Conservation (phyloP, 2,113 vertebrate species). For the Panurus biarmicus region DNA sequence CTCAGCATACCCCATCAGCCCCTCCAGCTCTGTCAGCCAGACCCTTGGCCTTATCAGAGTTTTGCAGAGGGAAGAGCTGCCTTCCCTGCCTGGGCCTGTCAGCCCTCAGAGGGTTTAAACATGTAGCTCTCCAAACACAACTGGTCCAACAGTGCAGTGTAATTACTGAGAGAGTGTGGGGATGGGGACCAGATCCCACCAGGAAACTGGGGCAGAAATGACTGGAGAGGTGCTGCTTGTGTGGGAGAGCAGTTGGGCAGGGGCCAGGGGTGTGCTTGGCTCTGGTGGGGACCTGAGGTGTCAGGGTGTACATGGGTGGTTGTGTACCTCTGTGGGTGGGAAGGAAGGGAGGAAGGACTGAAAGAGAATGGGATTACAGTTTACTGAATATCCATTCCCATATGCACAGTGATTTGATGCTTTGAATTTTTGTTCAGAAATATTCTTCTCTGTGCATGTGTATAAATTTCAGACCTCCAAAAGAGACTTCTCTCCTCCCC, state of each 20-base stretch:
- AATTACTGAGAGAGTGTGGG: neutral
- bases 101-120: neutral
- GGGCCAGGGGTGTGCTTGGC: rapidly evolving
- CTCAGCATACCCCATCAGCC: neutral
- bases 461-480: neutral
- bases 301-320: rapidly evolving
- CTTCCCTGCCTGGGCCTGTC: neutral
- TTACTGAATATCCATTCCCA: neutral
- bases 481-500: rapidly evolving
- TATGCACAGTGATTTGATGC: neutral
- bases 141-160: neutral
- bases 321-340: neutral
- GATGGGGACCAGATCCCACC: neutral
- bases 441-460: neutral
- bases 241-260: neutral
- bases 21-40: neutral
- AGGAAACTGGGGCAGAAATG: neutral
- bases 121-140: neutral
- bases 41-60: neutral
- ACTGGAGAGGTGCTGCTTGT: neutral
- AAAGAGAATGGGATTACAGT: neutral
- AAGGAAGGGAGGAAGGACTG: neutral
- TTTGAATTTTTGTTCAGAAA: neutral
- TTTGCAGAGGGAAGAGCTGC: neutral
- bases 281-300: neutral